phyloP scores from a whole-genome alignment of 2,113 vertebrate species.

The Progne subis region DNA sequence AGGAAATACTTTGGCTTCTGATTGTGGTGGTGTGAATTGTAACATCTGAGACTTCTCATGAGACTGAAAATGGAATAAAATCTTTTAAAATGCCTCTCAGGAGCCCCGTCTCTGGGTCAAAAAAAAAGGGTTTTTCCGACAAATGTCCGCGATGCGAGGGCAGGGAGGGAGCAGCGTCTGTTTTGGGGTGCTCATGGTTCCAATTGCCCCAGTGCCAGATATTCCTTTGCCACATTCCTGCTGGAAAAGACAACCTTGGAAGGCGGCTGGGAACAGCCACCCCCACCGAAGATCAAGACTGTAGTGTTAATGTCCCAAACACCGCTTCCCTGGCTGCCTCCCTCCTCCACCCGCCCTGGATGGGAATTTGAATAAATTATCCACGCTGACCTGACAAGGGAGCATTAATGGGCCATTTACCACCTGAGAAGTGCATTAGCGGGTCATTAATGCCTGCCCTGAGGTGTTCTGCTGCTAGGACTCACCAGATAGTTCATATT shows the following conservation, averaged over 20 bases:
- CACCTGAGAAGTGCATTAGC: constrained; percentile 46
- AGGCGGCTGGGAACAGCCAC: background rate
- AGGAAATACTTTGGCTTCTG: too few species aligned
- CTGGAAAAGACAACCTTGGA: background rate
- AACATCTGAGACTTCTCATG: background rate
- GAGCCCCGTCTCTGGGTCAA: background rate
- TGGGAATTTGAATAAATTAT: constrained; percentile 13
- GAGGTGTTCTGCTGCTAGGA: background rate
- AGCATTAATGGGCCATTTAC: constrained; percentile 49
- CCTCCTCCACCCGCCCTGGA: background rate
- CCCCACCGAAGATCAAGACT: background rate
- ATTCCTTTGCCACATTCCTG: background rate
- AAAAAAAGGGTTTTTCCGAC: background rate
- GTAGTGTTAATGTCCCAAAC: background rate
- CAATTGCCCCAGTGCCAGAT: background rate
- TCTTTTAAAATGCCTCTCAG: background rate
- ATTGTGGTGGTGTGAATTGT: too few species aligned
- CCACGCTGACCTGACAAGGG: background rate
- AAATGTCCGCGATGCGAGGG: background rate
- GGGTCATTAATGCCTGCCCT: constrained; percentile 26
- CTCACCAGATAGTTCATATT: background rate
- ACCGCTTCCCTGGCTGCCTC: background rate
- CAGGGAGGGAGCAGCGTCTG: background rate
- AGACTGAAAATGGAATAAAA: background rate
- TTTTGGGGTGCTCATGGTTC: background rate